These are phyloP conservation scores for Heliconius nattereri DNA, from an alignment of 1,140 invertebrate genomes.

Conservation along the genomic window DNA sequence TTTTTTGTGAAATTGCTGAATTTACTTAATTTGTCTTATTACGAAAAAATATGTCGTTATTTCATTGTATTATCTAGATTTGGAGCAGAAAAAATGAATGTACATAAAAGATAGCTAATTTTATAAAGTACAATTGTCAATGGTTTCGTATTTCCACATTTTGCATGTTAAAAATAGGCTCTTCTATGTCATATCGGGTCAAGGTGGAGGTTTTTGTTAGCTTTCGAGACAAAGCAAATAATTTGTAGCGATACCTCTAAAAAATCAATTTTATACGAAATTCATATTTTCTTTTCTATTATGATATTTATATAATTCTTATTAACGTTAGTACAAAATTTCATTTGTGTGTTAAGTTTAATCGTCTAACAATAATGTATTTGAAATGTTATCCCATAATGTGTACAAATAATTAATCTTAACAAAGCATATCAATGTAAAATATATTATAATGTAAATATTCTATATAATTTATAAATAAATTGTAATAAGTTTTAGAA, in stretches of 20 bases:
- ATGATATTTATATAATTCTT: too few relatives aligned
- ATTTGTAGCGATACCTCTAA: too few relatives aligned
- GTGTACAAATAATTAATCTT: slow-evolving; percentile 50
- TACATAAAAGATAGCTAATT: background rate
- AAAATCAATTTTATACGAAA: too few relatives aligned
- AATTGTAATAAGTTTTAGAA: background rate
- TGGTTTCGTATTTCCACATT: background rate
- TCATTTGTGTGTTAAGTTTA: background rate
- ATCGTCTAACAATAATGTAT: background rate
- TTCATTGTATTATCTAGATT: too few relatives aligned
- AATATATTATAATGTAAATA: slow-evolving; percentile 43
- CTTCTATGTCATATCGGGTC: background rate
- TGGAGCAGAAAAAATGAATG: too few relatives aligned
- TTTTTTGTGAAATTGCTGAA: too few relatives aligned
- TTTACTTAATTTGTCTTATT: too few relatives aligned
- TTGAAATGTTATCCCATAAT: slow-evolving; percentile 10
- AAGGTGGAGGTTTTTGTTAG: background rate
- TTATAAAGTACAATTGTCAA: background rate
- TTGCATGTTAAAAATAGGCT: background rate
- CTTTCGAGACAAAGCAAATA: background rate
- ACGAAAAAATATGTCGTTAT: too few relatives aligned
- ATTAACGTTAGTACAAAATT: background rate
- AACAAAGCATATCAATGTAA: slow-evolving; percentile 56
- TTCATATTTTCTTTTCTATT: too few relatives aligned
- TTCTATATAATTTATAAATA: background rate